Conservation (phyloP, 2,113 vertebrate species). For the Aptenodytes patagonicus region DNA sequence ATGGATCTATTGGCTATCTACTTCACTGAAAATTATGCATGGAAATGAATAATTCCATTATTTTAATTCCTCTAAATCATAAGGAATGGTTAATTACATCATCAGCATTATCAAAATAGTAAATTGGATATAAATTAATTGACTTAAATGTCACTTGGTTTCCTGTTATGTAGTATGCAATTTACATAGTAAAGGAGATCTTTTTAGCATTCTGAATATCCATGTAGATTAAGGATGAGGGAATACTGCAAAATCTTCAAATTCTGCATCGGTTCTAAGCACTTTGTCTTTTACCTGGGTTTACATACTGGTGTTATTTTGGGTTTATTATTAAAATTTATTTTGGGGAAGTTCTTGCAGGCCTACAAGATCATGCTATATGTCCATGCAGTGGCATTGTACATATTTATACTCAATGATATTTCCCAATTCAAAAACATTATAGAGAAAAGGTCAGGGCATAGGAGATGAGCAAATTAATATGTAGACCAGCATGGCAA, state of each 20-base stretch:
- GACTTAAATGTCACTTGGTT: slow-evolving; percentile 10
- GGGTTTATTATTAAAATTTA: not conserved
- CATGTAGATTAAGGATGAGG: not conserved
- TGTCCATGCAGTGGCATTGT: not conserved
- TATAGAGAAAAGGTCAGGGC: not conserved
- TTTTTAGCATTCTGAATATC: not conserved
- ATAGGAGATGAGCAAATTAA: not conserved
- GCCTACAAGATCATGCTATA: not conserved
- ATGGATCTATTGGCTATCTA: not conserved
- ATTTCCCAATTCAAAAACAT: not conserved
- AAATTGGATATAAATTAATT: slow-evolving; percentile 24
- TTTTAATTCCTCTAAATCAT: slow-evolving; percentile 15
- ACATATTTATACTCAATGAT: not conserved
- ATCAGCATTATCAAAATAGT: slow-evolving; percentile 26
- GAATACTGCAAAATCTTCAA: not conserved
- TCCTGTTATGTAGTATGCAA: not conserved
- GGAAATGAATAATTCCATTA: not conserved
- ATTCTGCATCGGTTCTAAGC: not conserved
- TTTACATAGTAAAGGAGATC: not conserved
- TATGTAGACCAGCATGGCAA: not conserved
- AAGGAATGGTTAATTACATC: slow-evolving; percentile 25
- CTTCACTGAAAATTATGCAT: not conserved
- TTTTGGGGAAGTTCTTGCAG: not conserved
- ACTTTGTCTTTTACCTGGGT: not conserved
- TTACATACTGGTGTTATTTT: not conserved